Evolutionary conservation across 2,113 vertebrate species (phyloP), one percentile per base, ranked within the genome.

Genomic region (Hepsetus odoe): DNA sequence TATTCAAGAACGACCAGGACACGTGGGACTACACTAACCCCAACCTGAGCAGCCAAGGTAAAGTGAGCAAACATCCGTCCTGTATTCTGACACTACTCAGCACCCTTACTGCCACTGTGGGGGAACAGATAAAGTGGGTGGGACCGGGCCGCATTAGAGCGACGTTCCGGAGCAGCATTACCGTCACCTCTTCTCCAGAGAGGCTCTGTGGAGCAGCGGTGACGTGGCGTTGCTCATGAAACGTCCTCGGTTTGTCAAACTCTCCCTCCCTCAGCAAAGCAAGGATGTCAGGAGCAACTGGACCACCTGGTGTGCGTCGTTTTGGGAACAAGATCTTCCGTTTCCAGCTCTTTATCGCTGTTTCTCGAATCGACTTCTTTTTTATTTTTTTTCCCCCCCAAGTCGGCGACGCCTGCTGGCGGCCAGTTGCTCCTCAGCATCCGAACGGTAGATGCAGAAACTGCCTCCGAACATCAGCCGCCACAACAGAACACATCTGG

Each of bases 1-100:
- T 98, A 70, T 98, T 98, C 91, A 98, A 96, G 93, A 98, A 98
- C 0, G 97, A 98, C 88, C 96, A 96, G 87, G 97, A 98, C 86
- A 98, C 97, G 0, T 98, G 97, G 96, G 97, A 98, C 78, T 98
- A 98, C 88, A 97, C 96, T 77, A 98, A 98, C 84, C 96, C 96
- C 66, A 96, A 93, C 80, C 92, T 97, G 86, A 95, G 95, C 85
- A 95, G 95, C 87, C 94, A 97, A 97, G 95, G 96, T 96, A 96
- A 81, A 3, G 30, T 72, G 24, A 24, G 32, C 70, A 32, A 26
- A 40, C 20, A 38, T 66, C 22, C 35, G 10, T 20, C 42, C 33
- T 80, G 12, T 75, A 16, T 46, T 64, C 65, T 79, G 72, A 76
- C 75, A 62, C 67, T 76, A 58, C 59, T 70, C 77, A 76, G 77